Conservation (phyloP, 2,113 vertebrate genomes). For the Centropus bengalensis region DNA sequence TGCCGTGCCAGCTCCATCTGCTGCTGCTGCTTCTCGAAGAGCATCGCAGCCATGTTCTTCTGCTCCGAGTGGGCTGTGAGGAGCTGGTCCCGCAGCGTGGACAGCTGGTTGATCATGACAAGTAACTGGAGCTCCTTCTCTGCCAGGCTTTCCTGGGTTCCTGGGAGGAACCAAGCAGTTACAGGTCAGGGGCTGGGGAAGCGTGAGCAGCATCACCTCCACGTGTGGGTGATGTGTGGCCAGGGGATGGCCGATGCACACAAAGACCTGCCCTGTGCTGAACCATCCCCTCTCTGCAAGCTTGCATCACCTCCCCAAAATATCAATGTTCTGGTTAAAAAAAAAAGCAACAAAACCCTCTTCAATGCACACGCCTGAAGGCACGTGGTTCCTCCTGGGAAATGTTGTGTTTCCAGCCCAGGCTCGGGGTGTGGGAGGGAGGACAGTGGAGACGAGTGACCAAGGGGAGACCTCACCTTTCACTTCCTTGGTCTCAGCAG, state of each 20-base stretch:
- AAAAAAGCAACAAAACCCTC: neutral
- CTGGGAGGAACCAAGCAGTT: conserved; percentile 47
- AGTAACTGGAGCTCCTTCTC: conserved; percentile 97
- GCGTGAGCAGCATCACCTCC: neutral
- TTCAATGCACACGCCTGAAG: rapidly evolving
- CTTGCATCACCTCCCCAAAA: rapidly evolving
- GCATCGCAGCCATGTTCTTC: conserved; percentile 96
- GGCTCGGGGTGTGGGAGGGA: rapidly evolving
- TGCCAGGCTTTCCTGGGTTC: conserved; percentile 92
- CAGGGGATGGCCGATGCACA: rapidly evolving
- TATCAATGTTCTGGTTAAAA: neutral
- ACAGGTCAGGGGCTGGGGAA: rapidly evolving
- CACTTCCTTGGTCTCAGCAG: conserved; percentile 82
- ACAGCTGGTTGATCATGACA: conserved; percentile 98
- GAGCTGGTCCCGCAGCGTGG: conserved; percentile 93
- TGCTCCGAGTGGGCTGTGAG: conserved; percentile 96
- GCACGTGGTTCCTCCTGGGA: neutral
- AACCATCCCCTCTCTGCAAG: neutral
- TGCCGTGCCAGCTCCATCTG: conserved; percentile 98
- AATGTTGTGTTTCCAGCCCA: rapidly evolving
- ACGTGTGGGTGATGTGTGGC: rapidly evolving
- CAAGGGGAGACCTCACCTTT: conserved; percentile 80
- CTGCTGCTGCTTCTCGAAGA: conserved; percentile 98
- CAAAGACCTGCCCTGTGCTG: neutral
- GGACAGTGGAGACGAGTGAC: neutral